Evolutionary conservation across 2,797 vertebrate species (phyloP), one percentile per base, ranked within the genome.

Genomic region (Gobio occitaniae): DNA sequence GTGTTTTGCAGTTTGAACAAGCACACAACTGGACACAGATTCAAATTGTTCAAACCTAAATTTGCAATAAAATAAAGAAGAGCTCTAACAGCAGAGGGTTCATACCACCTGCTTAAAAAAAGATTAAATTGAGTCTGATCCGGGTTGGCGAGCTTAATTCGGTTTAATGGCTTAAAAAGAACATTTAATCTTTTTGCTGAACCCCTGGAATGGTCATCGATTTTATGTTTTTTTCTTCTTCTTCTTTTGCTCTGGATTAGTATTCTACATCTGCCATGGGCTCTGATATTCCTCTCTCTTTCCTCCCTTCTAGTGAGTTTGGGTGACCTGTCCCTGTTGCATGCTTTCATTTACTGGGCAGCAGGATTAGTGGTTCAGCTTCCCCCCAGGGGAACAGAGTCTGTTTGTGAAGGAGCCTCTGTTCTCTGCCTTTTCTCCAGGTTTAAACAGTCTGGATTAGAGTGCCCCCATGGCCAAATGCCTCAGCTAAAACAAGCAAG

Each of bases 111-210:
- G 59, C 72, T 78, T 86, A 29, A 87, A 61, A 38, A 78, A 77
- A 83, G 84, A 86, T 89, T 83, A 83, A 52, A 82, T 85, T 38
- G 48, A 68, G 79, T 71, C 61, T 66, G n/a, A 68, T 78, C 81
- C 25, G 74, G 75, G 63, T 79, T 63, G 82, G 79, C 11, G 82
- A 83, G 61, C 61, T 75, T 59, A 87, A 86, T 89, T 85, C 68
- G 17, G n/a, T 87, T 84, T 71, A 74, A 78, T 77, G 78, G 47
- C 3, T 82, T 71, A 84, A 84, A 77, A 82, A 76, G 61, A 84
- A 69, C 71, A 25, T 78, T 84, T 84, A 70, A 84, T 84, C 82
- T 78, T 47, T 78, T 84, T 69, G 63, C 50, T 59, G 74, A 78
- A 84, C 82, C 50, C 74, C 63, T 84, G 74, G 50, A 84, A 84